A percentile compares a stretch with the other conserved stretches of the same genome.
Evolutionary conservation across 2,888 invertebrate genomes (phyloP).

Genomic region (Tachina lurida): DNA sequence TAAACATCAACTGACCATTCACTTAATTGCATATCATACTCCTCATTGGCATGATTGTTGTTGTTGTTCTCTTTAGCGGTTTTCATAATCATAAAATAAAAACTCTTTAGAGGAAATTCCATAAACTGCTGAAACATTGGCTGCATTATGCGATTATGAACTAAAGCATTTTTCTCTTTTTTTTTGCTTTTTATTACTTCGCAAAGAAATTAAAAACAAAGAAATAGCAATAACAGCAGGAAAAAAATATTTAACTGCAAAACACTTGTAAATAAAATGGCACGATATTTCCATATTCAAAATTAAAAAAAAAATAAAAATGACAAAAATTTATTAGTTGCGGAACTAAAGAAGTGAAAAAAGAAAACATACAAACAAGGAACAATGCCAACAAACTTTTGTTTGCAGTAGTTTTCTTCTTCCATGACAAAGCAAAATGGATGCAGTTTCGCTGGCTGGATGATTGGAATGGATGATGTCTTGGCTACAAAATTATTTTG

Average conservation of each 20-base stretch:
- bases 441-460: background rate
- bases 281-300: constrained; percentile 61
- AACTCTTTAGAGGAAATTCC: constrained; percentile 15
- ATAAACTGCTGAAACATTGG: constrained; percentile 14
- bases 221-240: background rate
- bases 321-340: constrained; percentile 57
- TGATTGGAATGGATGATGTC: background rate
- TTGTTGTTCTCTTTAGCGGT: constrained; percentile 25
- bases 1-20: background rate
- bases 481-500: constrained; percentile 30
- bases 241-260: constrained; percentile 35
- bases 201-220: constrained; percentile 22
- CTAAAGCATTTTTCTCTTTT: background rate
- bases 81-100: constrained; percentile 36
- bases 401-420: constrained; percentile 41
- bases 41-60: background rate
- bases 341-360: constrained; percentile 39
- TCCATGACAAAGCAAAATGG: constrained; percentile 20
- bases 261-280: constrained; percentile 61
- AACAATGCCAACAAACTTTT: constrained; percentile 66
- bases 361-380: constrained; percentile 27
- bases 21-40: background rate
- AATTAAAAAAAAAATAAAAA: constrained; percentile 4
- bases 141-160: constrained; percentile 11
- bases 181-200: constrained; percentile 11